phyloP scores from a whole-genome alignment of 1,140 invertebrate species.

The Drosophila sucinea region DNA sequence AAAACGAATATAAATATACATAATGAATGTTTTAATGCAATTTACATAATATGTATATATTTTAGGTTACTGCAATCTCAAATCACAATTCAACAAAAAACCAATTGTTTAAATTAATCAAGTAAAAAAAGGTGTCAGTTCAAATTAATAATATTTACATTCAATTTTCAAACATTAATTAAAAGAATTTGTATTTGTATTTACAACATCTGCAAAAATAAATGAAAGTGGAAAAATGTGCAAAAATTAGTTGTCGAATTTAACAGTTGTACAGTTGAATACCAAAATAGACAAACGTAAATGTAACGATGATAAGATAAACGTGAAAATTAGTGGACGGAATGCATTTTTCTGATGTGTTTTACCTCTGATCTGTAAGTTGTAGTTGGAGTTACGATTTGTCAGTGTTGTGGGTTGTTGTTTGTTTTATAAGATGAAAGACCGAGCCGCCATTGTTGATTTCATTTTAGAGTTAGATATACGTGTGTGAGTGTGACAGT shows the following conservation, averaged over 20 bases:
- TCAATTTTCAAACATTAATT: slow-evolving; percentile 25
- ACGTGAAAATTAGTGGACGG: slow-evolving; percentile 55
- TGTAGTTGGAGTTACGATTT: slow-evolving; percentile 44
- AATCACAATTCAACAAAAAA: slow-evolving; percentile 34
- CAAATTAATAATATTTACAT: slow-evolving; percentile 44
- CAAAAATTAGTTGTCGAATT: slow-evolving; percentile 30
- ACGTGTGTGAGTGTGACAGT: slow-evolving; percentile 31
- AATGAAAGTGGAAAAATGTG: slow-evolving; percentile 29
- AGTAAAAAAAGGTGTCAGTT: slow-evolving; percentile 12
- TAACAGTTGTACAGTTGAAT: not conserved
- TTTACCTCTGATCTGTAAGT: slow-evolving; percentile 81
- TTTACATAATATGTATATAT: slow-evolving; percentile 45
- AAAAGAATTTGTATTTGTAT: slow-evolving; percentile 35
- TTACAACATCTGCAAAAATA: not conserved
- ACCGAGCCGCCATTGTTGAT: slow-evolving; percentile 27
- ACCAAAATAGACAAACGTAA: slow-evolving; percentile 17
- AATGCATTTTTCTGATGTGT: slow-evolving; percentile 74
- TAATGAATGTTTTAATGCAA: slow-evolving; percentile 44
- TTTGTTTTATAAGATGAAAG: slow-evolving; percentile 38
- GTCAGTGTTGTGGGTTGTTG: slow-evolving; percentile 48
- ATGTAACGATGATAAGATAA: slow-evolving; percentile 42
- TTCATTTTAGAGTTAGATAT: slow-evolving; percentile 15
- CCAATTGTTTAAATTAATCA: slow-evolving; percentile 43
- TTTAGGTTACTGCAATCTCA: slow-evolving; percentile 40
- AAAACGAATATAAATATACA: slow-evolving; percentile 22